Conservation (phyloP, 2,888 invertebrate species). For the Chromoteleia sp. region DNA sequence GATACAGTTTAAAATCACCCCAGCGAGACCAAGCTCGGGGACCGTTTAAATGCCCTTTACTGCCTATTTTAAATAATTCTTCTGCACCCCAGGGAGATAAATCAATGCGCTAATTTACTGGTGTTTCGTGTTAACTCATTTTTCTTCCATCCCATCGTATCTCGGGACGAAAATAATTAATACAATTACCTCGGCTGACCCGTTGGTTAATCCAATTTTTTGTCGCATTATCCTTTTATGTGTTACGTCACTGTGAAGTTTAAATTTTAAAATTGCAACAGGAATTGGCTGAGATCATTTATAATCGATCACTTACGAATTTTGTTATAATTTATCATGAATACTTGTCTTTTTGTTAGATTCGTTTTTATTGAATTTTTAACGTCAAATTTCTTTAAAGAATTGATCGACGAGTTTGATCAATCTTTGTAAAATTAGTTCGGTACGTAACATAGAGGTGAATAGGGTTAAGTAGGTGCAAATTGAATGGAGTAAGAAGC, state of each 20-base stretch:
- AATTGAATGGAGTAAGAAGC: slow-evolving; percentile 82
- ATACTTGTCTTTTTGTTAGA: background rate
- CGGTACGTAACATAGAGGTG: slow-evolving; percentile 68
- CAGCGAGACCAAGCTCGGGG: slow-evolving; percentile 75
- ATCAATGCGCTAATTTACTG: slow-evolving; percentile 72
- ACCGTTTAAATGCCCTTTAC: slow-evolving; percentile 80
- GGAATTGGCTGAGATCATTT: no score
- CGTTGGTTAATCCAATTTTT: slow-evolving; percentile 38
- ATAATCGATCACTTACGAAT: no score
- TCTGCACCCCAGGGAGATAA: slow-evolving; percentile 67
- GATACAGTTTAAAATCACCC: slow-evolving; percentile 79
- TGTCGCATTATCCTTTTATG: no score
- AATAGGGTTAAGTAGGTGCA: slow-evolving; percentile 82
- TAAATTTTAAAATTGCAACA: no score
- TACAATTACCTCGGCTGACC: slow-evolving; percentile 43
- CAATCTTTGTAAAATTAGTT: slow-evolving; percentile 64
- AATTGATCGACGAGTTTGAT: slow-evolving; percentile 26
- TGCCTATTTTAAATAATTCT: slow-evolving; percentile 80
- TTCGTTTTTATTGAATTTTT: background rate
- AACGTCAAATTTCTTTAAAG: background rate
- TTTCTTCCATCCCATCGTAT: slow-evolving; percentile 30
- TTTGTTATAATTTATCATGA: no score
- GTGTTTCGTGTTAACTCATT: slow-evolving; percentile 66
- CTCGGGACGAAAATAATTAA: slow-evolving; percentile 34
- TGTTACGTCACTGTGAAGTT: no score